Conservation (phyloP, 2,888 invertebrate species). For the Leucophenga maculata region DNA sequence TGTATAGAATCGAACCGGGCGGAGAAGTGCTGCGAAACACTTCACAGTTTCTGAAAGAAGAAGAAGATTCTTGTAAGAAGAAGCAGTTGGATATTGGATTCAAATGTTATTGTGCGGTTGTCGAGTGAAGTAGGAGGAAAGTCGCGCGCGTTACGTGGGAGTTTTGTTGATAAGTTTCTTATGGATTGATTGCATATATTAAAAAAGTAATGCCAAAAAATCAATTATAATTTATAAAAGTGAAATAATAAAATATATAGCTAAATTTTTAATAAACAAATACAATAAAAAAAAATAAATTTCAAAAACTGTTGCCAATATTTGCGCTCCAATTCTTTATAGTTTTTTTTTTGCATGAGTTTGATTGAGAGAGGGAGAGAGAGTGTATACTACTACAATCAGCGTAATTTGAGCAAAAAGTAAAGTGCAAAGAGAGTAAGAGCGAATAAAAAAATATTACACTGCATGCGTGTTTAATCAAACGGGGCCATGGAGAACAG, state of each 20-base stretch:
- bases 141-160: background rate
- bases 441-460: constrained; percentile 32
- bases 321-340: no score
- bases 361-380: background rate
- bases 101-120: background rate
- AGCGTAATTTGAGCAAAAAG: no score
- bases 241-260: background rate
- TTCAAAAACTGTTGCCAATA: constrained; percentile 11
- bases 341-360: background rate
- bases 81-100: no score
- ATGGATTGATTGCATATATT: background rate
- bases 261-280: constrained; percentile 33
- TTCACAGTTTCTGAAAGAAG: no score
- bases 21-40: no score
- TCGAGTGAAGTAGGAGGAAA: background rate
- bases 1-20: no score
- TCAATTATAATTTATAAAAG: background rate
- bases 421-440: constrained; percentile 18
- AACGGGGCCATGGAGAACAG: constrained; percentile 57
- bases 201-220: background rate
- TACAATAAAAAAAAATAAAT: constrained; percentile 48
- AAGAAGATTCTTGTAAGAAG: no score
- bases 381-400: no score
- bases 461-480: constrained; percentile 60
- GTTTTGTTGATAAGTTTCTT: background rate